A percentile compares a stretch with the other conserved stretches of the same genome.
phyloP scores from a whole-genome alignment of 2,888 invertebrate genomes.

The Syrista parreyssii region DNA sequence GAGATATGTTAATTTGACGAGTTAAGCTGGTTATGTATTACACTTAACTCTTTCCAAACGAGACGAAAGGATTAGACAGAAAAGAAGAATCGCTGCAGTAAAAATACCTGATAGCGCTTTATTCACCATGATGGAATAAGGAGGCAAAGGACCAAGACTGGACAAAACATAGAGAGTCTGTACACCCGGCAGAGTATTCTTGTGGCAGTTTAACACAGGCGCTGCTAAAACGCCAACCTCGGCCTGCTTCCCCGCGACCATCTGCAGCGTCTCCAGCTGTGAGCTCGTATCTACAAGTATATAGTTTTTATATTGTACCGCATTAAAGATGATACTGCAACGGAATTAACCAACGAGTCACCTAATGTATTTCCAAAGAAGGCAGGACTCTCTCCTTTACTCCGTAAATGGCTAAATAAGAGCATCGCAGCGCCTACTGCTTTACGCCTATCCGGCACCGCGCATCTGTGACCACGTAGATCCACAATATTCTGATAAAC shows the following conservation, averaged over 20 bases:
- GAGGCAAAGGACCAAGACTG: conserved; percentile 75
- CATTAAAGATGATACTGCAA: conserved; percentile 1
- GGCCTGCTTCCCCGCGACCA: conserved; percentile 55
- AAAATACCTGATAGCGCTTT: conserved; percentile 69
- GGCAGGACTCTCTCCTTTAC: conserved; percentile 52
- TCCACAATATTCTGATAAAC: conserved; percentile 44
- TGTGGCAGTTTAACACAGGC: conserved; percentile 50
- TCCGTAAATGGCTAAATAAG: conserved; percentile 43
- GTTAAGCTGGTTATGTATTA: background rate
- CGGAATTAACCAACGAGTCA: conserved; percentile 18
- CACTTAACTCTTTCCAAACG: too few species aligned
- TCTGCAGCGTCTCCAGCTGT: conserved; percentile 51
- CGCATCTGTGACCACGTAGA: conserved; percentile 53
- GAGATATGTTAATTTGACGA: background rate
- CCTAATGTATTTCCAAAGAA: conserved; percentile 57
- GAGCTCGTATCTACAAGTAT: conserved; percentile 45
- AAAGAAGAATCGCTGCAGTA: background rate
- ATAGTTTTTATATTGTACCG: background rate
- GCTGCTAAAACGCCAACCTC: conserved; percentile 53
- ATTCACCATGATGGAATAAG: conserved; percentile 75
- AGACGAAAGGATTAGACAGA: background rate
- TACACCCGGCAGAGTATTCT: conserved; percentile 41
- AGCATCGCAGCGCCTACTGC: conserved; percentile 42
- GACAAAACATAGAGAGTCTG: conserved; percentile 64
- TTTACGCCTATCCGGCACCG: conserved; percentile 45